Evolutionary conservation across 2,888 invertebrate species (phyloP), one percentile per base, ranked within the genome.

Genomic region (Caenorhabditis sp.): DNA sequence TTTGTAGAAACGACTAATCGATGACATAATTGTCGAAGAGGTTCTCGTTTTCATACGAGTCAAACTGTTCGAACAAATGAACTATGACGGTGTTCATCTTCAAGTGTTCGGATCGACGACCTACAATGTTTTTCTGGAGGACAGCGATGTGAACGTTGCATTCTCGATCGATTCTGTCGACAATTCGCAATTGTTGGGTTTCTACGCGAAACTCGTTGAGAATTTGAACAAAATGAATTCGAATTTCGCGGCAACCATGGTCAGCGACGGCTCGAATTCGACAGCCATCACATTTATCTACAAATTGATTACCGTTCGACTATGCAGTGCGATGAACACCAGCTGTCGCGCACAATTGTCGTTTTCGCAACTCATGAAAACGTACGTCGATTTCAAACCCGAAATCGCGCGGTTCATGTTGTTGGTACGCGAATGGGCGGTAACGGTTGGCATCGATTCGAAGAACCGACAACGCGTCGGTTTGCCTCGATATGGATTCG

Each of bases 401-500:
- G 68, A 64, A 55, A 85, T 87, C n/a, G 65, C 79, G 19, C 74
- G 82, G 10, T 74, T 89, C 36, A 86, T 86, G 4, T 76, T 85
- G 26, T 78, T 82, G 17, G 81, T 89, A 37, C 79, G 88, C 26
- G 81, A 88, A 63, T 90, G 89, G 89, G 90, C 90, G 0, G 88
- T 88, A 84, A 50, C 23, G 31, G 60, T 62, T 5, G 69, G 65
- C 0, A 57, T 78, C 1, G 63, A 65, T 23, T 67, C 90, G 43
- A 90, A 90, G 78, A 84, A 88, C 43, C 89, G 89, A 72, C 86
- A 88, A 21, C 84, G 86, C 58, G 90, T 91, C 8, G 89, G 89
- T 17, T 85, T 91, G 53, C 90, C 91, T 1, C 84, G 90, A 0
- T 89, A 90, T 77, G 88, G 89, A 36, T 89, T 89, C 80, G 85